Evolutionary conservation across 2,888 invertebrate species (phyloP).

Genomic region (Scrobipalpa atriplicella): DNA sequence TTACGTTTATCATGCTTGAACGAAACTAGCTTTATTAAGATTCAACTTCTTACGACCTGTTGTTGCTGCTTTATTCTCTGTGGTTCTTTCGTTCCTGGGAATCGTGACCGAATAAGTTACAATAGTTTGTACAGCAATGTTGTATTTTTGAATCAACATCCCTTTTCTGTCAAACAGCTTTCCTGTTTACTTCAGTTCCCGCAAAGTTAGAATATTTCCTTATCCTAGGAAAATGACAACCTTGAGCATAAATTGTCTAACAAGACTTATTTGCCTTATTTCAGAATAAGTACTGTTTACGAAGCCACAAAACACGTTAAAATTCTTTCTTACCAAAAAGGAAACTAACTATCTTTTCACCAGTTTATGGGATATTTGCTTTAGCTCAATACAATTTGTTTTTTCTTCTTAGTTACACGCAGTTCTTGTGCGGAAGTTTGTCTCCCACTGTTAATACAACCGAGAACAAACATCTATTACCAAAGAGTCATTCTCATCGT

Average conservation of each 20-base stretch:
- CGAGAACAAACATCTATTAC: not conserved
- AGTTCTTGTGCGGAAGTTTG: constrained; percentile 13
- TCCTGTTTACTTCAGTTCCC: too few relatives aligned
- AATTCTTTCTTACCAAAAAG: too few relatives aligned
- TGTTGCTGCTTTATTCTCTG: not conserved
- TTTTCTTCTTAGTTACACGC: not conserved
- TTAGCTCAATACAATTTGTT: not conserved
- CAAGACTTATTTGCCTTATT: too few relatives aligned
- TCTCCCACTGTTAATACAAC: constrained; percentile 14
- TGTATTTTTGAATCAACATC: too few relatives aligned
- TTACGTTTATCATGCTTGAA: constrained; percentile 56
- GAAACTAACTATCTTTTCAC: not conserved
- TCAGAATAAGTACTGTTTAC: too few relatives aligned
- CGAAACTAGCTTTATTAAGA: constrained; percentile 26
- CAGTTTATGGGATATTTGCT: not conserved
- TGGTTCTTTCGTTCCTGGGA: not conserved
- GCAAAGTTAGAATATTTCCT: too few relatives aligned
- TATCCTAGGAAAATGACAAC: too few relatives aligned
- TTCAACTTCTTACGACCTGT: not conserved
- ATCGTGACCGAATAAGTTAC: not conserved
- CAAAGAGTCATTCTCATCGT: not conserved
- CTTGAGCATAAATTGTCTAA: too few relatives aligned
- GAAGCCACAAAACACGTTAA: too few relatives aligned
- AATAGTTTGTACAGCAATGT: too few relatives aligned
- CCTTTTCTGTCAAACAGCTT: too few relatives aligned